These are phyloP conservation scores for Drosophila formosana DNA, from an alignment of 2,888 invertebrate genomes.

Conservation along the genomic window DNA sequence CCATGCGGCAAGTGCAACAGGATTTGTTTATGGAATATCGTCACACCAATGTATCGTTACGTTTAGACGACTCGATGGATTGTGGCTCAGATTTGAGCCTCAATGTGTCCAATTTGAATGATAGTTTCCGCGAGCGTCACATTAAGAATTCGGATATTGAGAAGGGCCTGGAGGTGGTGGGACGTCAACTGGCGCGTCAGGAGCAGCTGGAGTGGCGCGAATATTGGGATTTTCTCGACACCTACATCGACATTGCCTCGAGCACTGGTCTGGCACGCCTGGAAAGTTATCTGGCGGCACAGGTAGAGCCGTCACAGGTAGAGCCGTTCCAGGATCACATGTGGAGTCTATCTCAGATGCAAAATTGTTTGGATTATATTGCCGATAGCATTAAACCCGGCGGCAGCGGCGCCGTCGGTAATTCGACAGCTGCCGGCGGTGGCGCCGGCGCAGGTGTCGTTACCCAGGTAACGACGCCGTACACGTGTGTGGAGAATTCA, in stretches of 20 bases:
- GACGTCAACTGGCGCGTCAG: constrained; percentile 89
- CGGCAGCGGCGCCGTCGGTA: background rate
- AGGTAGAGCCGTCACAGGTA: constrained; percentile 36
- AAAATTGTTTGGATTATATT: constrained; percentile 54
- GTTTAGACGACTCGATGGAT: constrained; percentile 42
- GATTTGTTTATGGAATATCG: constrained; percentile 79
- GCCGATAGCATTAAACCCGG: constrained; percentile 27
- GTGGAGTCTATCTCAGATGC: constrained; percentile 46
- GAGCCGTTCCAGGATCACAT: constrained; percentile 21
- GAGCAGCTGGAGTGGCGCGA: constrained; percentile 94
- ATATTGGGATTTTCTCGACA: constrained; percentile 95
- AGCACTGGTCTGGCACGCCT: constrained; percentile 90
- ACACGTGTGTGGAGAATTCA: constrained; percentile 87
- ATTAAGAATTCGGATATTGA: constrained; percentile 90
- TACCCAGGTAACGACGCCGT: constrained; percentile 83
- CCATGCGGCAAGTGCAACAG: constrained; percentile 53
- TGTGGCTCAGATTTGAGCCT: constrained; percentile 21
- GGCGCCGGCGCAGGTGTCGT: constrained; percentile 19
- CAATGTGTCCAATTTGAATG: constrained; percentile 39
- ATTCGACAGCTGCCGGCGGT: background rate
- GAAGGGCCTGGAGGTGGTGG: constrained; percentile 95
- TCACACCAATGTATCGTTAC: constrained; percentile 57
- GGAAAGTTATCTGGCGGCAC: constrained; percentile 89
- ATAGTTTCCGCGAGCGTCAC: constrained; percentile 83
- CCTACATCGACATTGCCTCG: constrained; percentile 91